phyloP scores from a whole-genome alignment of 2,888 invertebrate species.

The Epiblema foenella region DNA sequence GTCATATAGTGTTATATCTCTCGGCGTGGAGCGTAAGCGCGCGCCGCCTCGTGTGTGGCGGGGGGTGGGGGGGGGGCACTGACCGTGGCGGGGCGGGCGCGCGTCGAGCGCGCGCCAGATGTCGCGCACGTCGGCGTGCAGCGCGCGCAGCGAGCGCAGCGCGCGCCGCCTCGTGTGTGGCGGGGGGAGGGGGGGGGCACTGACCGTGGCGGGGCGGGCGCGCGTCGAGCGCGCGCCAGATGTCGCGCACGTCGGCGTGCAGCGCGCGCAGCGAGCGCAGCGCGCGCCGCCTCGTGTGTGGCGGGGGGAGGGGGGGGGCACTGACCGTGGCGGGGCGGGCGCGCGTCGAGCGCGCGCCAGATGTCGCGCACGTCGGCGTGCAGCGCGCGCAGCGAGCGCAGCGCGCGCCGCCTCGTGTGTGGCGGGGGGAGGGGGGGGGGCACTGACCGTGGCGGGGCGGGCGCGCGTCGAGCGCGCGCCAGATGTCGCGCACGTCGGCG shows the following conservation, averaged over 20 bases:
- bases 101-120: too few species aligned
- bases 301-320: too few species aligned
- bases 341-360: conserved; percentile 56
- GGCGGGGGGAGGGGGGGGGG: too few species aligned
- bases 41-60: too few species aligned
- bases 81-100: conserved; percentile 44
- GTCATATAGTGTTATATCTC: too few species aligned
- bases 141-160: too few species aligned
- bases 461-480: conserved; percentile 55
- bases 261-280: conserved; percentile 60
- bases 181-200: too few species aligned
- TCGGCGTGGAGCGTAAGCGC: too few species aligned
- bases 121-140: too few species aligned
- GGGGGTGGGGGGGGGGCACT: too few species aligned
- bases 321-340: conserved; percentile 42
- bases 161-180: too few species aligned
- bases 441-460: conserved; percentile 39
- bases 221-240: conserved; percentile 57
- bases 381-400: conserved; percentile 59
- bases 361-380: conserved; percentile 61
- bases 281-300: conserved; percentile 78
- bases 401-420: conserved; percentile 77
- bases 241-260: conserved; percentile 60
- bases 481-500: conserved; percentile 60
- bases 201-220: conserved; percentile 43